Evolutionary conservation across 2,797 vertebrate species (phyloP), one percentile per base, ranked within the genome.

Genomic region (Anableps anableps): DNA sequence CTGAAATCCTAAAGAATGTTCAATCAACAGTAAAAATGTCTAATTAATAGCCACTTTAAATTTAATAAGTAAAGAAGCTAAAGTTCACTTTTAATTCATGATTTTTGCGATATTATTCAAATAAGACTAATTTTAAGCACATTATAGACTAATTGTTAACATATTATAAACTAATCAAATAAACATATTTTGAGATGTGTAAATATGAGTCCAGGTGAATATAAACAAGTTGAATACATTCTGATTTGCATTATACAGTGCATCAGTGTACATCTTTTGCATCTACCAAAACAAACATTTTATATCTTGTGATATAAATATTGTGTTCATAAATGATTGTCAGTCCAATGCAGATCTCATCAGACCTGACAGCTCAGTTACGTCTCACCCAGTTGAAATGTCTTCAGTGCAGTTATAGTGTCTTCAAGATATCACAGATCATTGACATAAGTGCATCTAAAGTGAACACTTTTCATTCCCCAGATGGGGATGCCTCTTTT

Each of bases 381-480:
- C 1, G 38, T 50, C n/a, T 13, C 26, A 73, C 71, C 43, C 31
- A 26, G 68, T 51, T 64, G n/a, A 90, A 73, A 31, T 58, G 80
- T 80, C 75, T 89, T 79, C 83, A 72, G 55, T 43, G 78, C 74
- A 79, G 68, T 71, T 66, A 66, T 6, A 1, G 72, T n/a, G 76
- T 86, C 84, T 88, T 84, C 72, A 68, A 51, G 72, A 82, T 77
- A 91, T 83, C 87, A 45, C 83, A 85, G 83, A 86, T 85, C 77
- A 87, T 88, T 86, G 85, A 90, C 86, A 88, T 72, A 53, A 89
- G 80, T 36, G 11, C 75, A 79, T 90, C 81, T 51, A 80, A 80
- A 68, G 79, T 10, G 6, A 86, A 85, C 73, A 74, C 55, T 79
- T 76, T 88, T 83, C 74, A 76, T 80, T 89, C 86, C 82, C 83